phyloP scores from a whole-genome alignment of 2,888 invertebrate species.

The Drosophila pseudotakahashii region DNA sequence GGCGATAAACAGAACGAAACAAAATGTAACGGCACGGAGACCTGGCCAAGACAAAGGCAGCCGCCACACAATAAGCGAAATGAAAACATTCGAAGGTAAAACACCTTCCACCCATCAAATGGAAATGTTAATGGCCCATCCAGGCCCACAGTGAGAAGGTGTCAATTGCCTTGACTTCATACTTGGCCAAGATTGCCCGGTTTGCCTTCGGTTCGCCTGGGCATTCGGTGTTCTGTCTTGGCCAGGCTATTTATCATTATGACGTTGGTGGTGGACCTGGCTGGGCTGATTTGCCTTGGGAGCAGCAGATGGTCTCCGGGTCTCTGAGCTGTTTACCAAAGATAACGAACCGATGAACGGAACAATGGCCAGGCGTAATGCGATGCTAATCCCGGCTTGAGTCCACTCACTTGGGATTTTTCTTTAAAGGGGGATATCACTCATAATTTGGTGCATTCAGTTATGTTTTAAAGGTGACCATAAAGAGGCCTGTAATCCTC shows the following conservation, averaged over 20 bases:
- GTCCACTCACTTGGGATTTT: conserved; percentile 8
- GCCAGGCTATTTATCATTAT: conserved; percentile 74
- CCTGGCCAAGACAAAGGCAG: conserved; percentile 28
- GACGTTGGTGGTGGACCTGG: conserved; percentile 65
- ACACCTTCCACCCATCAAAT: conserved; percentile 54
- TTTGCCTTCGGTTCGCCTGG: conserved; percentile 15
- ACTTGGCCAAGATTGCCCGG: conserved; percentile 49
- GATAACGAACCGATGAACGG: conserved; percentile 32
- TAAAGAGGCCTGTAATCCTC: too few relatives aligned
- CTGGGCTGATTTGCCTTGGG: conserved; percentile 66
- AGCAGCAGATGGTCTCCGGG: conserved; percentile 55
- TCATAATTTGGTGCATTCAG: conserved; percentile 11
- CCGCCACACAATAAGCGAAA: conserved; percentile 29
- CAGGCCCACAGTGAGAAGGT: conserved; percentile 50
- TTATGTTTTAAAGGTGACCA: background rate
- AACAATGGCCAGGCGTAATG: conserved; percentile 14
- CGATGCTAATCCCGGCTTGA: conserved; percentile 17
- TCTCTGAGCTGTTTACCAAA: conserved; percentile 74
- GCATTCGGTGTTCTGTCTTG: conserved; percentile 20
- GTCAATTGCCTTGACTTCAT: conserved; percentile 58
- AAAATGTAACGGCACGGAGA: conserved; percentile 18
- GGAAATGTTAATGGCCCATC: conserved; percentile 73
- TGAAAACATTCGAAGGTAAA: conserved; percentile 26
- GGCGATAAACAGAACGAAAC: conserved; percentile 61
- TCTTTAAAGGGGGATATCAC: conserved; percentile 7